Conservation (phyloP, 2,113 vertebrate species). For the Leptosomus discolor region DNA sequence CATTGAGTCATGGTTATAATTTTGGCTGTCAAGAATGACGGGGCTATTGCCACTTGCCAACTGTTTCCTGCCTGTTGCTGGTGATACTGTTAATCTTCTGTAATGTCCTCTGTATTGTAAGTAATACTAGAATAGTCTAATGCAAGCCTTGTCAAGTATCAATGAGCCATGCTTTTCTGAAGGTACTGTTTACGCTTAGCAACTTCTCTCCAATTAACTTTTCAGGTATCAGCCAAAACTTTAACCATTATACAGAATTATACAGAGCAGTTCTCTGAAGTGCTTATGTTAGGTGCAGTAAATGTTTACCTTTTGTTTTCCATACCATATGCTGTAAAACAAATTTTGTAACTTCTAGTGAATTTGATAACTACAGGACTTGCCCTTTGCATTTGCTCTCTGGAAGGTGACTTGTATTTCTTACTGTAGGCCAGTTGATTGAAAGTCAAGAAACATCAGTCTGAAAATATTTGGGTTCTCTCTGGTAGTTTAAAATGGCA, state of each 20-base stretch:
- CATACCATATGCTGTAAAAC: neutral
- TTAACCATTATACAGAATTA: neutral
- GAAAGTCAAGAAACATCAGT: neutral
- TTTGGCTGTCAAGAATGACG: neutral
- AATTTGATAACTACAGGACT: neutral
- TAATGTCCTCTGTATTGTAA: neutral
- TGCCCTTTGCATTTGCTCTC: neutral
- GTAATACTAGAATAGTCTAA: neutral
- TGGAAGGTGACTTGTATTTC: neutral
- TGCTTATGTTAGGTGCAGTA: neutral
- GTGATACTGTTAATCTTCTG: neutral
- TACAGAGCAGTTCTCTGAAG: neutral
- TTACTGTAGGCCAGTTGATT: neutral
- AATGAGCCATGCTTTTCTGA: neutral
- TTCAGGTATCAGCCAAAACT: neutral
- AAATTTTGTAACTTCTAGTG: neutral
- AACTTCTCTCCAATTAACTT: neutral
- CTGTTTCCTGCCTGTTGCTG: neutral
- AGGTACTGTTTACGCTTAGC: neutral
- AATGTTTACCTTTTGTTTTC: neutral
- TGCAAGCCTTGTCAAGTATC: neutral
- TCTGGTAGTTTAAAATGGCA: neutral
- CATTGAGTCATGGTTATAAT: neutral
- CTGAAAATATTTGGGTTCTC: neutral
- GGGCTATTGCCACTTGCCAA: neutral